A percentile compares a stretch with the other conserved stretches of the same genome.
phyloP scores from a whole-genome alignment of 2,888 invertebrate species.

The Meiosimyza decipiens region DNA sequence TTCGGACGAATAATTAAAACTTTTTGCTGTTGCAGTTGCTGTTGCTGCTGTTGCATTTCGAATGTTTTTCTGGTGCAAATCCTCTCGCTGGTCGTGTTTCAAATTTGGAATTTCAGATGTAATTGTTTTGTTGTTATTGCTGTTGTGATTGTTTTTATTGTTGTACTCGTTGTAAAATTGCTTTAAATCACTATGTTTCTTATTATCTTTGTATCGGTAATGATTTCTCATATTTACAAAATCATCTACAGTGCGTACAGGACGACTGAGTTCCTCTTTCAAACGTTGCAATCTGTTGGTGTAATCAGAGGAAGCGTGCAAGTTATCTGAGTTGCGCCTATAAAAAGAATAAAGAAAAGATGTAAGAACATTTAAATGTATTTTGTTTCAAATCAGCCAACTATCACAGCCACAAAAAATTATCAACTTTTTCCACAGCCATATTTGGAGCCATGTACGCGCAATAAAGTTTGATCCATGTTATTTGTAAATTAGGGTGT shows the following conservation, averaged over 20 bases:
- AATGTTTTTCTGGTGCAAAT: background rate
- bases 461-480: too few relatives aligned
- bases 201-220: conserved; percentile 35
- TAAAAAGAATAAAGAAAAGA: background rate
- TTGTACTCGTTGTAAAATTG: conserved; percentile 23
- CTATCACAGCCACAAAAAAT: too few relatives aligned
- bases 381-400: too few relatives aligned
- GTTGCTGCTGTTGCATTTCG: conserved; percentile 3
- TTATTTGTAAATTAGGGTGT: too few relatives aligned
- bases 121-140: conserved; percentile 16
- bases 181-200: conserved; percentile 24
- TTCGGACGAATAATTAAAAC: conserved; percentile 59
- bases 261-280: conserved; percentile 62
- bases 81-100: background rate
- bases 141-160: conserved; percentile 38
- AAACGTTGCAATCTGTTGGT: conserved; percentile 57
- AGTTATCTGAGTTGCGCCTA: conserved; percentile 52
- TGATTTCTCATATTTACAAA: conserved; percentile 4
- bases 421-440: too few relatives aligned
- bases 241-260: conserved; percentile 46
- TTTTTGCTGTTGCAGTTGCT: conserved; percentile 38
- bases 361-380: too few relatives aligned
- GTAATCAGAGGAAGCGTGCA: conserved; percentile 52
- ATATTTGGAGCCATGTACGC: too few relatives aligned
- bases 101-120: conserved; percentile 11